Base-by-base conservation (phyloP, 2,113 vertebrate species). In the Hassar affinis region DNA sequence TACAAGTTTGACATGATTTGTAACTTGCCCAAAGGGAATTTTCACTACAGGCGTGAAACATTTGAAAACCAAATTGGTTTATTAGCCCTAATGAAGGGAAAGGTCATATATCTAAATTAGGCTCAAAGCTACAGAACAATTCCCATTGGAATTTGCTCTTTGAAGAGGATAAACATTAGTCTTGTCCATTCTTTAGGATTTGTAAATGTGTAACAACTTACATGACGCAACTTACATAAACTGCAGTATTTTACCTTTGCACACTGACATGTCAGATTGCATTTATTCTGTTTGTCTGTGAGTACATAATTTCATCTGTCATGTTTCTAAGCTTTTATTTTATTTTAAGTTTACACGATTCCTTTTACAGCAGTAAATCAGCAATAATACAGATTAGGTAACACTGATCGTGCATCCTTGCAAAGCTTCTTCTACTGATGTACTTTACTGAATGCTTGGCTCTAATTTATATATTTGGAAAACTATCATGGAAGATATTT, bases 51-150 rank as follows among this genome's bases (percentile, higher is more conserved):
- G 81, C 85, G 84, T 87, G 84, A 85, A 87, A 18, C 42, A 59
- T 83, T 83, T 85, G 62, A 71, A 79, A 80, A 82, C 83, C 77
- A 85, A 85, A 84, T 81, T 86, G 86, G 81, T 86, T 85, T 85
- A 87, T 85, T 85, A 66, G 77, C 75, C 25, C n/a, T 57, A 84
- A 83, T 86, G 54, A 86, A 84, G n/a, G 74, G 38, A 69, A 42
- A 72, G 59, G 71, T 61, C 49, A 81, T 59, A 84, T 38, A 85
- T 61, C 56, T 77, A 47, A 76, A 87, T 85, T 87, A 80, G 56
- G 81, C 84, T 86, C 54, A 88, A 86, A 86, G 86, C 84, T 84
- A 84, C 81, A 88, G 54, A 59, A 85, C 78, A 27, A 80, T 82
- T 74, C 77, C 78, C 54, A 84, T 72, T 80, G 79, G 81, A 88